A percentile compares a stretch with the other conserved stretches of the same genome.
These are phyloP conservation scores for Zaprionus bogoriensis DNA, from an alignment of 2,888 invertebrate genomes.

Conservation along the genomic window DNA sequence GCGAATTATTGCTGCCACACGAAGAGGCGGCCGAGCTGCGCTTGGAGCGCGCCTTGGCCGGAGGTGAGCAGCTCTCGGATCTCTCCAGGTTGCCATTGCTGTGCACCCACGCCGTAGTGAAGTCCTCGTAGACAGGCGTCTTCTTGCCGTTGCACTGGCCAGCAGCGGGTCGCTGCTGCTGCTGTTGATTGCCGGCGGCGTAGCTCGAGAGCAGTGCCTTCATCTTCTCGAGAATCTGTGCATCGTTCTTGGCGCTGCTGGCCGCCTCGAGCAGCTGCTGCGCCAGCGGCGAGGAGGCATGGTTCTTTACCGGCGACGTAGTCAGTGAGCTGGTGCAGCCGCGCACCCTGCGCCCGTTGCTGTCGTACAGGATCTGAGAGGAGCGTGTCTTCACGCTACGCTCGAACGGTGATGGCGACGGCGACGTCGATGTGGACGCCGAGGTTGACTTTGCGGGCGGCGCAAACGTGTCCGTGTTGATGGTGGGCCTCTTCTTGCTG, in stretches of 20 bases:
- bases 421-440: slow-evolving; percentile 5
- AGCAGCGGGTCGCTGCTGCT: slow-evolving; percentile 8
- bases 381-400: slow-evolving; percentile 82
- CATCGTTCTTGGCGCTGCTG: slow-evolving; percentile 88
- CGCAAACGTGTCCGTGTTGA: slow-evolving; percentile 87
- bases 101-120: slow-evolving; percentile 88
- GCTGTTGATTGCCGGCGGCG: slow-evolving; percentile 78
- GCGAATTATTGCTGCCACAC: slow-evolving; percentile 80
- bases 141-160: slow-evolving; percentile 53
- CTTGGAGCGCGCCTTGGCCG: slow-evolving; percentile 80
- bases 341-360: slow-evolving; percentile 83
- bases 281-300: slow-evolving; percentile 87
- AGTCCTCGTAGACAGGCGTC: slow-evolving; percentile 86
- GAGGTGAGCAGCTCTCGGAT: slow-evolving; percentile 84
- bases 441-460: slow-evolving; percentile 26
- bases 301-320: slow-evolving; percentile 84
- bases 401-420: slow-evolving; percentile 83
- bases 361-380: slow-evolving; percentile 83
- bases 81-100: slow-evolving; percentile 87
- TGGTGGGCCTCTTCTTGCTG: slow-evolving; percentile 83
- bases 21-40: slow-evolving; percentile 82
- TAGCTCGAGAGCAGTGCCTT: slow-evolving; percentile 87
- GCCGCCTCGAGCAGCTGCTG: slow-evolving; percentile 89
- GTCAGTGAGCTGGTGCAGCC: slow-evolving; percentile 80
- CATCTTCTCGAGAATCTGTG: slow-evolving; percentile 89